Conservation (phyloP, 1,140 invertebrate genomes). For the Drosophila subpulchrella region DNA sequence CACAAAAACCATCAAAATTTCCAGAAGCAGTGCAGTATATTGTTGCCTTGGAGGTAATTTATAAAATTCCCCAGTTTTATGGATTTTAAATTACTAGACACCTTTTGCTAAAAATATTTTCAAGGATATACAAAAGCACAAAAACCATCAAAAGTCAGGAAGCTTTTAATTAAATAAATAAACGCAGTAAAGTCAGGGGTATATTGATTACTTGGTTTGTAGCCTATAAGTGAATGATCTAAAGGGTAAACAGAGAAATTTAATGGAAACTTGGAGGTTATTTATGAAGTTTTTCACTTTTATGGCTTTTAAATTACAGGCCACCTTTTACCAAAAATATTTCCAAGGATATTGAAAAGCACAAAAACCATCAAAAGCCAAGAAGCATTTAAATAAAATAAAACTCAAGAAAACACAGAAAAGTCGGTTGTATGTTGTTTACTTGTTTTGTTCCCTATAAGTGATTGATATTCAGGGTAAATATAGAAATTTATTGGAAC, state of each 20-base stretch:
- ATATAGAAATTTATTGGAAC: not conserved
- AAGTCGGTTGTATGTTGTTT: slow-evolving; percentile 11
- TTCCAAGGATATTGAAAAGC: not conserved
- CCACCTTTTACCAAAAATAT: slow-evolving; percentile 10
- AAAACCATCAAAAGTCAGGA: slow-evolving; percentile 58
- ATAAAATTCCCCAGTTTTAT: too few species aligned
- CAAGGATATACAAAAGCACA: too few species aligned
- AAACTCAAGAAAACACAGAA: slow-evolving; percentile 19
- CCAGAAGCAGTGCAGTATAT: too few species aligned
- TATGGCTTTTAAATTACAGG: slow-evolving; percentile 42
- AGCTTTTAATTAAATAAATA: slow-evolving; percentile 75
- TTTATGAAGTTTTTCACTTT: slow-evolving; percentile 3
- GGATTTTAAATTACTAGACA: too few species aligned
- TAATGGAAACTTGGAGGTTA: not conserved
- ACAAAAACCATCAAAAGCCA: too few species aligned
- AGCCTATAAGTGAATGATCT: slow-evolving; percentile 26
- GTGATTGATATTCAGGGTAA: slow-evolving; percentile 27
- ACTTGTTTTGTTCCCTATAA: slow-evolving; percentile 21
- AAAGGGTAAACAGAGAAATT: not conserved
- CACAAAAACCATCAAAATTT: too few species aligned
- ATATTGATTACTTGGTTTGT: slow-evolving; percentile 31
- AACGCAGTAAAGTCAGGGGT: not conserved
- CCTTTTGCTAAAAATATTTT: too few species aligned
- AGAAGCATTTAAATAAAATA: slow-evolving; percentile 56
- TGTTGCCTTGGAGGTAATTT: too few species aligned